Base-by-base conservation (phyloP, 1,140 invertebrate species). In the Spodoptera litura region DNA sequence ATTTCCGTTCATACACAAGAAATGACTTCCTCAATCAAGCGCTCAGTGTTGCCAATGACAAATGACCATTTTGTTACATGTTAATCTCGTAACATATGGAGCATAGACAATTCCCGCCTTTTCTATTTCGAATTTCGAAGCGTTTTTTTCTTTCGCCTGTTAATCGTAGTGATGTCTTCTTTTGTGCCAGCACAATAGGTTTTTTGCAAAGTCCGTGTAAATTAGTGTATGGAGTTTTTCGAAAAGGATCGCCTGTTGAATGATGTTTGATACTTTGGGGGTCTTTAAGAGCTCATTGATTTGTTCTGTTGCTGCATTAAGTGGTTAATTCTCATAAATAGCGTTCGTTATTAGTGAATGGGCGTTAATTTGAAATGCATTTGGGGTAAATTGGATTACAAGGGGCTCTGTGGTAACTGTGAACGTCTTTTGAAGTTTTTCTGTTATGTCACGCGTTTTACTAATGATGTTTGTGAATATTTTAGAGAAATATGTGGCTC, bases 11-110 rank as follows among this genome's bases (percentile, higher is more conserved):
- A 83, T 81, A 89, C 75, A 88, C 86, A 81, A 91, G 89, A 92
- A 93, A 94, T 93, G 85, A 92, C 93, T 94, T 94, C 93, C 93
- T 94, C 91, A 94, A 93, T 94, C 93, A 94, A 91, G 84, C 84
- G 58, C 55, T 59, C 81, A 83, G 80, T 70, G 79, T 77, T 72
- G 61, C 83, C 85, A 90, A 89, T 93, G 92, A 94, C 92, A 91
- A 93, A 94, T 93, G 90, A 90, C 87, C 85, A 81, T 74, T 44
- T 76, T 87, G 79, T 90, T 90, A 93, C 89, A 86, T 88, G 88
- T 91, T 92, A 93, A 93, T 94, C 92, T 91, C 81, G 85, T 90
- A 89, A 83, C 90, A 92, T 94, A 91, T 94, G 91, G 90, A 87
- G 84, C 89, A 93, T 89, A 92, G 87, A 91, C 86, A 88, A 87